Conservation (phyloP, 2,113 vertebrate genomes). For the Lamprologus callipterus region DNA sequence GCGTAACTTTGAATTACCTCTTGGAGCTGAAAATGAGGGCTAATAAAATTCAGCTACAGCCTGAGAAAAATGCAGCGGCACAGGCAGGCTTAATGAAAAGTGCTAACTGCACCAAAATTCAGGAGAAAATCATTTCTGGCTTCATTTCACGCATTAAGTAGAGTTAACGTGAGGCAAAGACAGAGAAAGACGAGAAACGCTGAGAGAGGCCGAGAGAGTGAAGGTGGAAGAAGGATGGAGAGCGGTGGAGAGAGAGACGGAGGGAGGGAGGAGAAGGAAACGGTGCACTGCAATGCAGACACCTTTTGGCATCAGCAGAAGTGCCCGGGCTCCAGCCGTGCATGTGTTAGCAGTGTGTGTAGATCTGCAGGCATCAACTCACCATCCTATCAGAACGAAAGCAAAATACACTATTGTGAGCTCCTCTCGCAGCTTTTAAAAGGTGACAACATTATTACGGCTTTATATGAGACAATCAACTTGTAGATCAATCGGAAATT, state of each 20-base stretch:
- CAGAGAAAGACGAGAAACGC: not conserved
- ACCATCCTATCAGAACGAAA: not conserved
- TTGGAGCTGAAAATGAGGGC: not conserved
- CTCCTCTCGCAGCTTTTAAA: not conserved
- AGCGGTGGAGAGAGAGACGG: not conserved
- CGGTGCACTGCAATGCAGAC: constrained; percentile 63
- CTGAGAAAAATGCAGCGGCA: not conserved
- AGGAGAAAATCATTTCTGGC: not conserved
- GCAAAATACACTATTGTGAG: not conserved
- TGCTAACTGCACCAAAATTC: not conserved
- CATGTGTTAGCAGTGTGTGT: constrained; percentile 29
- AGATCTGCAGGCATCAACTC: not conserved
- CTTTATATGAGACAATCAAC: not conserved
- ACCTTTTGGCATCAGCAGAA: constrained; percentile 43
- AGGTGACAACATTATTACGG: not conserved
- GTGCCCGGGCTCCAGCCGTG: constrained; percentile 29
- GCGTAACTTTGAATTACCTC: not conserved
- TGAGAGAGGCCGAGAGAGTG: not conserved
- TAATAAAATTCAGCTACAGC: not conserved
- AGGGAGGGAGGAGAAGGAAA: not conserved
- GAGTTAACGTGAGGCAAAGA: not conserved
- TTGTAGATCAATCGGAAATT: not conserved
- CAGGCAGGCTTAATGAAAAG: not conserved
- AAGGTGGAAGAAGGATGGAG: not conserved
- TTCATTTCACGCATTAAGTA: not conserved